These are phyloP conservation scores for Alcis repandata DNA, from an alignment of 2,888 invertebrate species.

Conservation along the genomic window DNA sequence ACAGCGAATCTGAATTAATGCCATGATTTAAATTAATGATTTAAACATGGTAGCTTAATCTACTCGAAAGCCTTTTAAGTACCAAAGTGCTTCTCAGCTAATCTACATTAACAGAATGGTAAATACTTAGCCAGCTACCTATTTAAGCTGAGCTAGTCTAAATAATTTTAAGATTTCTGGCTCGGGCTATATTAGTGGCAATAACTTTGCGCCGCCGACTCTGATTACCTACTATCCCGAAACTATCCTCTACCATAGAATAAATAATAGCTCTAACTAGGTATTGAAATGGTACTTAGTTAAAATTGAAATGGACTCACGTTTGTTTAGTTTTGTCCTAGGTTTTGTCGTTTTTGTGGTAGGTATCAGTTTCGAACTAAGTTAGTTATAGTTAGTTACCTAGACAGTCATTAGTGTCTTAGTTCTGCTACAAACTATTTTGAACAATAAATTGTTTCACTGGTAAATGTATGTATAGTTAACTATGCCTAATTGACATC, in stretches of 20 bases:
- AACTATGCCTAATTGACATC: not conserved
- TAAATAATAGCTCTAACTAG: no score
- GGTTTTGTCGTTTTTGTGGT: no score
- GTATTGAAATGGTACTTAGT: no score
- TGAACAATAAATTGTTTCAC: not conserved
- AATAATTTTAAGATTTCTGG: not conserved
- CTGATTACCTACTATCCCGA: no score
- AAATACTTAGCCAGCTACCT: constrained; percentile 21
- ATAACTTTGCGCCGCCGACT: not conserved
- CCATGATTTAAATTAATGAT: constrained; percentile 3
- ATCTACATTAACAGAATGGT: constrained; percentile 22
- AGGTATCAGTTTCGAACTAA: no score
- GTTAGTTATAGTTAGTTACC: no score
- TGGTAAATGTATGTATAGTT: not conserved
- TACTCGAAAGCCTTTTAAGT: constrained; percentile 23
- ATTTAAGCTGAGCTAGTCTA: constrained; percentile 1
- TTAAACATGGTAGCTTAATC: constrained; percentile 12
- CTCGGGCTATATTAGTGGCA: not conserved
- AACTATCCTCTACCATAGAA: no score
- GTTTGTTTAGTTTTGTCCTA: no score
- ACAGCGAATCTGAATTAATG: constrained; percentile 4
- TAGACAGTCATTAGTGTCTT: no score
- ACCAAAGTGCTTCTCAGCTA: constrained; percentile 17
- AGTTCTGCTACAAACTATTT: no score
- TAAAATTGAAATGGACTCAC: no score